A percentile compares a stretch with the other conserved stretches of the same genome.
These are phyloP conservation scores for Porites rus DNA, from an alignment of 92 coral and sea anemone species.

Conservation along the genomic window DNA sequence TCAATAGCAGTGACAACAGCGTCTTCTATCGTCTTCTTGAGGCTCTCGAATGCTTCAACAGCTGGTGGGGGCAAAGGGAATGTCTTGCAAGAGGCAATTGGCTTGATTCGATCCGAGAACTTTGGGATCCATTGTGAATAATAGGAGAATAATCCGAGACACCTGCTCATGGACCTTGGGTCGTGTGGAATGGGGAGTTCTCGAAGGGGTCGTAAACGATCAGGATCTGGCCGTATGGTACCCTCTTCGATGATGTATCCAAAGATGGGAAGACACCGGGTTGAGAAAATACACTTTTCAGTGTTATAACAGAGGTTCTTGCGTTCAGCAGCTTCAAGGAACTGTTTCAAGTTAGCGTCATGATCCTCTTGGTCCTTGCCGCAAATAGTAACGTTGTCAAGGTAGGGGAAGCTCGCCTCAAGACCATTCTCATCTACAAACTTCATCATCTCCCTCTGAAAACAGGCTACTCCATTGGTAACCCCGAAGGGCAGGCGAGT, in stretches of 20 bases:
- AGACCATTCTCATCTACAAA: constrained; percentile 52
- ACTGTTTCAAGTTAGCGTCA: constrained; percentile 51
- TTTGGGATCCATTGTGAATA: too few species aligned
- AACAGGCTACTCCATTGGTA: constrained; percentile 56
- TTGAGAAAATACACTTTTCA: too few species aligned
- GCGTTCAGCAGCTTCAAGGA: constrained; percentile 61
- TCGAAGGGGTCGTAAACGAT: too few species aligned
- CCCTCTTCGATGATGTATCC: not conserved
- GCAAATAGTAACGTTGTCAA: constrained; percentile 53
- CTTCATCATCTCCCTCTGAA: constrained; percentile 57
- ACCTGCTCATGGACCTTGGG: too few species aligned
- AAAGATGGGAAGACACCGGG: too few species aligned
- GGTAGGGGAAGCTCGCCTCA: constrained; percentile 21
- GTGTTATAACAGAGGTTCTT: constrained; percentile 19
- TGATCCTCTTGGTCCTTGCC: constrained; percentile 71
- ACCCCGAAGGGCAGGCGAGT: constrained; percentile 52
- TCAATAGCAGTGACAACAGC: not conserved
- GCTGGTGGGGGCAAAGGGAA: not conserved
- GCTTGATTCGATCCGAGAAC: too few species aligned
- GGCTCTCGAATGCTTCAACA: constrained; percentile 31
- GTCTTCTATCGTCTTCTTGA: not conserved
- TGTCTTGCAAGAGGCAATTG: too few species aligned
- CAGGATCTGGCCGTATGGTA: too few species aligned
- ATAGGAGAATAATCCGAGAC: too few species aligned
- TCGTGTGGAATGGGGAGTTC: too few species aligned